Evolutionary conservation across 1,140 invertebrate genomes (phyloP).

Genomic region (Drosophila kurseongensis): DNA sequence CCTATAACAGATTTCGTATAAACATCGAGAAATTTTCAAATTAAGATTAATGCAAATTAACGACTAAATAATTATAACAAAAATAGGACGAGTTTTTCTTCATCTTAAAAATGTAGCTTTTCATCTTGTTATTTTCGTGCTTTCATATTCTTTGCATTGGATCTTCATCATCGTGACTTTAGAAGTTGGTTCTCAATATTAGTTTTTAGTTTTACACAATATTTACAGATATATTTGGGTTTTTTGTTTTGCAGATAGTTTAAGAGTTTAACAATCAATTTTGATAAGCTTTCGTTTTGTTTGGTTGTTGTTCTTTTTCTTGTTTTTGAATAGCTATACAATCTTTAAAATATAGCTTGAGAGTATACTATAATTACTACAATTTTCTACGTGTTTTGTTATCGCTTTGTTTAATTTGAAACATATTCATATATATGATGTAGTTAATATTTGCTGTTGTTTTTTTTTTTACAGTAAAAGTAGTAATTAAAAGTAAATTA

Average conservation of each 20-base stretch:
- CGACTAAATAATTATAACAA: conserved; percentile 71
- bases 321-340: conserved; percentile 25
- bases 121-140: conserved; percentile 15
- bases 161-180: conserved; percentile 28
- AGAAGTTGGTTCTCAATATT: conserved; percentile 35
- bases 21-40: conserved; percentile 55
- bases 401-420: conserved; percentile 54
- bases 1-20: conserved; percentile 74
- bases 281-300: conserved; percentile 39
- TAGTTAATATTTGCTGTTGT: conserved; percentile 53
- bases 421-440: conserved; percentile 67
- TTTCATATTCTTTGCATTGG: conserved; percentile 19
- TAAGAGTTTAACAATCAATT: conserved; percentile 50
- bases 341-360: conserved; percentile 49
- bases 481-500: conserved; percentile 61
- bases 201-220: conserved; percentile 53
- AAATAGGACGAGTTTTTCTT: conserved; percentile 70
- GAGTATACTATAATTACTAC: conserved; percentile 62
- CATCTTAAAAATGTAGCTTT: conserved; percentile 57
- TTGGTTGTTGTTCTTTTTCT: conserved; percentile 18
- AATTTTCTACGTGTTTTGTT: conserved; percentile 60
- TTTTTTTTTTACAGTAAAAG: conserved; percentile 48
- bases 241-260: conserved; percentile 16
- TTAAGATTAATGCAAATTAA: conserved; percentile 49
- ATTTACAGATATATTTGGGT: conserved; percentile 48